Evolutionary conservation across 2,113 vertebrate genomes (phyloP).

Genomic region (Puffinus mauretanicus): DNA sequence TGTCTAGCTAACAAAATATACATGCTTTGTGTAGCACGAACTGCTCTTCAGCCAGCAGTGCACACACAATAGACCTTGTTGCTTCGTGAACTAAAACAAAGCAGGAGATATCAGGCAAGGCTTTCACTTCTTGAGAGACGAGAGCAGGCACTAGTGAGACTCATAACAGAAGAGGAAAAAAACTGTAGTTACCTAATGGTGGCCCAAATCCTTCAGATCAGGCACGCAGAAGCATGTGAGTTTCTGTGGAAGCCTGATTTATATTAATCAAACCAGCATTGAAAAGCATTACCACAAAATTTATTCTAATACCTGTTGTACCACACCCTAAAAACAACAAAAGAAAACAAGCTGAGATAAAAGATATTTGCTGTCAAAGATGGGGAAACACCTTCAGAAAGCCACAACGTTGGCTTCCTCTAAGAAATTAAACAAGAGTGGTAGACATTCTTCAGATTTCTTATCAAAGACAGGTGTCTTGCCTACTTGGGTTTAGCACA

Average conservation of each 20-base stretch:
- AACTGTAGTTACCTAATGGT: background rate
- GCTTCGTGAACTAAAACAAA: background rate
- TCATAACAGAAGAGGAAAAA: background rate
- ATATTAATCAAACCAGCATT: background rate
- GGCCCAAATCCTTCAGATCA: background rate
- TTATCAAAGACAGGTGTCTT: background rate
- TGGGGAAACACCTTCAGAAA: background rate
- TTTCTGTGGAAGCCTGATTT: background rate
- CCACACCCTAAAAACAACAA: background rate
- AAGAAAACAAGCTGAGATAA: constrained; percentile 12
- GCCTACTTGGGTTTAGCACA: background rate
- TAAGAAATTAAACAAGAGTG: background rate
- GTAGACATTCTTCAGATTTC: background rate
- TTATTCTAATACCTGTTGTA: background rate
- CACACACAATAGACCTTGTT: background rate
- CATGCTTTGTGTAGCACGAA: background rate
- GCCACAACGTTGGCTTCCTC: background rate
- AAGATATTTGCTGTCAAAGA: background rate
- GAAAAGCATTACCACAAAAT: background rate
- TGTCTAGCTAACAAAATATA: background rate
- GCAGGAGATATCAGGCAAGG: background rate
- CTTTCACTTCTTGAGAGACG: background rate
- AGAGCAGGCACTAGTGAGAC: background rate
- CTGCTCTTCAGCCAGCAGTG: background rate
- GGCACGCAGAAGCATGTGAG: background rate